These are phyloP conservation scores for Osmerus mordax DNA, from an alignment of 2,113 vertebrate species.

Conservation along the genomic window DNA sequence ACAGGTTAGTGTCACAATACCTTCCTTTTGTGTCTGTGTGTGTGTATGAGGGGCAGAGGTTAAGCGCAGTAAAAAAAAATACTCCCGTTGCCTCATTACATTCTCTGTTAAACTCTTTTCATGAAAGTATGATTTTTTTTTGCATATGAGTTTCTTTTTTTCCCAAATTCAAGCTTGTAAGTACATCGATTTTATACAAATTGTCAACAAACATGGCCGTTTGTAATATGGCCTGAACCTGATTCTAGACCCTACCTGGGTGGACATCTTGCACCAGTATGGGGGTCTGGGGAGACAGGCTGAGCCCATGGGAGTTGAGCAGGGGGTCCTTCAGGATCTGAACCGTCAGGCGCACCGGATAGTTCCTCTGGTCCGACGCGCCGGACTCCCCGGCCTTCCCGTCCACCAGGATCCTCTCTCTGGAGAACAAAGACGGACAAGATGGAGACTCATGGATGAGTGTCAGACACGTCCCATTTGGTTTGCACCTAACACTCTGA, in stretches of 20 bases:
- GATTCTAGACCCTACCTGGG: conserved; percentile 51
- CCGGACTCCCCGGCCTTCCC: conserved; percentile 55
- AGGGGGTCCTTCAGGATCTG: conserved; percentile 61
- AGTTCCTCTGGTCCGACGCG: conserved; percentile 63
- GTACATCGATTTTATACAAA: too few relatives aligned
- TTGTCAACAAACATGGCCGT: background rate
- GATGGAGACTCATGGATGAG: background rate
- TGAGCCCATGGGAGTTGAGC: conserved; percentile 70
- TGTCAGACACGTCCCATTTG: too few relatives aligned
- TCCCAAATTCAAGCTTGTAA: too few relatives aligned
- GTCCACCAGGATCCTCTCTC: conserved; percentile 64
- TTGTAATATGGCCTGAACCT: background rate
- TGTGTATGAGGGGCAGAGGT: background rate
- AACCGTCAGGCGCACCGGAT: conserved; percentile 65
- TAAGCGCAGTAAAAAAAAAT: too few relatives aligned
- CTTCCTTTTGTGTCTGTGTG: background rate
- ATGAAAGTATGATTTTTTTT: too few relatives aligned
- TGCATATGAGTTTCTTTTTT: too few relatives aligned
- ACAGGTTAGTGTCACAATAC: background rate
- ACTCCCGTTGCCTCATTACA: too few relatives aligned
- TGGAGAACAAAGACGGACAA: conserved; percentile 25
- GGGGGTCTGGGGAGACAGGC: conserved; percentile 61
- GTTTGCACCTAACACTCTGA: too few relatives aligned
- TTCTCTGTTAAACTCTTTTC: too few relatives aligned
- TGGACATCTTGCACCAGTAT: conserved; percentile 68